Percentiles rank a stretch among this genome's conserved stretches.
phyloP scores from a whole-genome alignment of 2,888 invertebrate species.

The Xylota segnis region DNA sequence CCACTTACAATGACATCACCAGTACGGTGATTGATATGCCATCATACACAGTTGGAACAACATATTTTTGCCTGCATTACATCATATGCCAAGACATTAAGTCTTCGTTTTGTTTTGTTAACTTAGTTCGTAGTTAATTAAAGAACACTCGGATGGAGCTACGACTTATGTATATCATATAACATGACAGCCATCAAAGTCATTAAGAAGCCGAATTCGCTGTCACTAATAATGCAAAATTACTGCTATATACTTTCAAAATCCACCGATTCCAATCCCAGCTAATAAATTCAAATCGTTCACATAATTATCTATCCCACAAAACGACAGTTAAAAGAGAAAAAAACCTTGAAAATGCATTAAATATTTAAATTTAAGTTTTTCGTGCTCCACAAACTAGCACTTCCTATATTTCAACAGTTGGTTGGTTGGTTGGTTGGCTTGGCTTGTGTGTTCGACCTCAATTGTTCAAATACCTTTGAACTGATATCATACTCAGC shows the following conservation, averaged over 20 bases:
- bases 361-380: conserved; percentile 29
- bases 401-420: conserved; percentile 13
- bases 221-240: conserved; percentile 27
- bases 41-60: not conserved
- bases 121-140: not conserved
- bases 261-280: conserved; percentile 1
- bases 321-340: not conserved
- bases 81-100: not conserved
- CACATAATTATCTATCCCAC: not conserved
- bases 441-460: not conserved
- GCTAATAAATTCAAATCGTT: not conserved
- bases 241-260: conserved; percentile 7
- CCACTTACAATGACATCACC: not conserved
- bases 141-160: not conserved
- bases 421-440: not conserved
- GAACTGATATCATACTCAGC: not conserved
- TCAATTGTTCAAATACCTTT: conserved; percentile 6
- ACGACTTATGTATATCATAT: not conserved
- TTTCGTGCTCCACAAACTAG: conserved; percentile 3
- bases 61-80: not conserved
- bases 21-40: not conserved
- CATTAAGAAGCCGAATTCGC: conserved; percentile 8
- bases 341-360: conserved; percentile 10
- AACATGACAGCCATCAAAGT: conserved; percentile 17
- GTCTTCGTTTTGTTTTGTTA: not conserved